Evolutionary conservation across 92 coral and sea anemone species (phyloP).

Genomic region (Porites divaricata): DNA sequence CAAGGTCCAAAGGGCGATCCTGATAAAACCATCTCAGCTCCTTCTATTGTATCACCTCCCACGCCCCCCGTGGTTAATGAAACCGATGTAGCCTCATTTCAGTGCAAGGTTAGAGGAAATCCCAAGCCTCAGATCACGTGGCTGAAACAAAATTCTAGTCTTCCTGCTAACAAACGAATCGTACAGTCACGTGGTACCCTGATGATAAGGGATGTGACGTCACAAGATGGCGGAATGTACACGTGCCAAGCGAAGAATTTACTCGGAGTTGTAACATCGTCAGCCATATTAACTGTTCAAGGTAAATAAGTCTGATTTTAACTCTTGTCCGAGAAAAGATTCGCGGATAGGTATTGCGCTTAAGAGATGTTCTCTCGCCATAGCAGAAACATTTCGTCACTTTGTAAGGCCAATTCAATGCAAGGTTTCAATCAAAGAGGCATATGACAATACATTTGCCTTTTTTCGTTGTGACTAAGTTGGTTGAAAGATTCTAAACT

Average conservation of each 20-base stretch:
- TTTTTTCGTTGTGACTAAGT: no score
- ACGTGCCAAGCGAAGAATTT: conserved; percentile 55
- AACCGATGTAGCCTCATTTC: conserved; percentile 51
- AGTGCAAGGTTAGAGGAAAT: conserved; percentile 64
- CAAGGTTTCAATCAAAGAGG: no score
- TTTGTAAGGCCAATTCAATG: no score
- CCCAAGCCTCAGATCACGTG: conserved; percentile 72
- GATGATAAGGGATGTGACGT: conserved; percentile 38
- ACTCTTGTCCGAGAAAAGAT: no score
- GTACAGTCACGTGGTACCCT: conserved; percentile 48
- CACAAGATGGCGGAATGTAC: conserved; percentile 59
- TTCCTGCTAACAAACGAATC: conserved; percentile 32
- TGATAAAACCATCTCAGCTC: conserved; percentile 64
- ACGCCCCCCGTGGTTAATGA: conserved; percentile 41
- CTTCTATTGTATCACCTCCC: conserved; percentile 54
- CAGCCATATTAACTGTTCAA: conserved; percentile 58
- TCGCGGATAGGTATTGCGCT: no score
- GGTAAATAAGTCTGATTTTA: conserved; percentile 10
- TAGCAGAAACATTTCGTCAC: no score
- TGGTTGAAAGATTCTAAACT: no score
- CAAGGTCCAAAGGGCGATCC: conserved; percentile 74
- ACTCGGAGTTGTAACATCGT: conserved; percentile 53
- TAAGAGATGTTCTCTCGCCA: no score
- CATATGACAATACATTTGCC: no score
- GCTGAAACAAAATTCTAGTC: conserved; percentile 36